Evolutionary conservation across 2,888 invertebrate genomes (phyloP), one percentile per base, ranked within the genome.

Genomic region (Eilema sororculum): DNA sequence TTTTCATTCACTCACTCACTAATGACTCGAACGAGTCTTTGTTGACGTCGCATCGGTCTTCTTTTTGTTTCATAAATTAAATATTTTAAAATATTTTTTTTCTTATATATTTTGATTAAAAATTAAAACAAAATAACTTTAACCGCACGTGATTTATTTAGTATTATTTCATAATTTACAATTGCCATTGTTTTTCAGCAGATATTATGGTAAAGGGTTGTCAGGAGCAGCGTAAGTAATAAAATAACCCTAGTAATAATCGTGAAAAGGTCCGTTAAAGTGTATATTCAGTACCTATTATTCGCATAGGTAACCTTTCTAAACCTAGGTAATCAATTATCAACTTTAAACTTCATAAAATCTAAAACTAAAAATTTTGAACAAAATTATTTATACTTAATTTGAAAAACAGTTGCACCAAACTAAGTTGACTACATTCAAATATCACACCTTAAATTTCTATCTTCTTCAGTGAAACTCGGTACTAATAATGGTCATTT

Each of bases 1-100:
- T 92, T 89, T 91, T 90, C 91, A 91, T 90, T 89, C 87, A 90
- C 87, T 87, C 88, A 87, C 87, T 88, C 89, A 85, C 89, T 91
- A 83, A 82, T 81, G 78, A 81, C 72, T 71, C 66, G 41, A 61
- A 2, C 8, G 67, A 60, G 67, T 72, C 57, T 83, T 68, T 72
- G 71, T 75, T 80, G 78, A 71, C 69, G 73, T 67, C 72, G 80
- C 61, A n/a, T 12, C 70, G 80, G 24, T 20, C 33, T 41, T 41
- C 22, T 24, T 9, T 62, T 22, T 16, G 16, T 41, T 41, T 41
- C 10, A 4, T 25, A 28, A 28, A 12, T 13, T n/a, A 25, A 6
- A 64, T 13, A 46, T 64, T 64, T 52, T 6, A 16, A 30, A 65
- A 9, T 30, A 30, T 30, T 56, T 56, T 64, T 13, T 4, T 13